Percentiles rank a stretch among this genome's conserved stretches.
phyloP scores from a whole-genome alignment of 2,888 invertebrate species.

The Macrophya alboannulata region DNA sequence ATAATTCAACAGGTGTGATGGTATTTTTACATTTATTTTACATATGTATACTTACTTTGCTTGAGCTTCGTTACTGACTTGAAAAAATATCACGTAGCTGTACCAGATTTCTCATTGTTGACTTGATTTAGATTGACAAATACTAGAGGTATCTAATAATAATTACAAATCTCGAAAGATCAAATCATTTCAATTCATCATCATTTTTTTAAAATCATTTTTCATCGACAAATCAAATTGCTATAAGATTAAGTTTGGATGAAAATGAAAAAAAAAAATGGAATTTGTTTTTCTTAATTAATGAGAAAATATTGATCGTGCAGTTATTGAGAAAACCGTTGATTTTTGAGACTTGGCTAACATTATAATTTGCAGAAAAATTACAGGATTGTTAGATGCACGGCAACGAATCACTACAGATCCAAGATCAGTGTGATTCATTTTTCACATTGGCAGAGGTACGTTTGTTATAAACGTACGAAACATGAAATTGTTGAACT shows the following conservation, averaged over 20 bases:
- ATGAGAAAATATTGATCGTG: no score
- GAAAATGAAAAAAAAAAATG: background rate
- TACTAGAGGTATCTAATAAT: background rate
- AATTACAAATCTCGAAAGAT: background rate
- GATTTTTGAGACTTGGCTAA: background rate
- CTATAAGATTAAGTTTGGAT: background rate
- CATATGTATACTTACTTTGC: background rate
- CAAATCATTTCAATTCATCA: background rate
- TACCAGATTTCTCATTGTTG: background rate
- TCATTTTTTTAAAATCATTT: background rate
- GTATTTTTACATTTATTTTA: background rate
- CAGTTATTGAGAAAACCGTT: background rate
- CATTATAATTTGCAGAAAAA: conserved; percentile 13
- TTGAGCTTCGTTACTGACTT: background rate
- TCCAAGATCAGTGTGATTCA: background rate
- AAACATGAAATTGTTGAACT: conserved; percentile 24
- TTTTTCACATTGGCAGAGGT: conserved; percentile 31
- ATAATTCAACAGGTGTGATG: conserved; percentile 35
- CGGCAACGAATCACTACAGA: conserved; percentile 24
- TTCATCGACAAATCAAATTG: background rate
- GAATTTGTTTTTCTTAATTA: background rate
- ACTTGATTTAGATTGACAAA: background rate
- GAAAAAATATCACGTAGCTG: background rate
- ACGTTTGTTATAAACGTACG: conserved; percentile 30
- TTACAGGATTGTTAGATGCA: background rate